Base-by-base conservation (phyloP, 2,888 invertebrate species). In the Autographa gamma region DNA sequence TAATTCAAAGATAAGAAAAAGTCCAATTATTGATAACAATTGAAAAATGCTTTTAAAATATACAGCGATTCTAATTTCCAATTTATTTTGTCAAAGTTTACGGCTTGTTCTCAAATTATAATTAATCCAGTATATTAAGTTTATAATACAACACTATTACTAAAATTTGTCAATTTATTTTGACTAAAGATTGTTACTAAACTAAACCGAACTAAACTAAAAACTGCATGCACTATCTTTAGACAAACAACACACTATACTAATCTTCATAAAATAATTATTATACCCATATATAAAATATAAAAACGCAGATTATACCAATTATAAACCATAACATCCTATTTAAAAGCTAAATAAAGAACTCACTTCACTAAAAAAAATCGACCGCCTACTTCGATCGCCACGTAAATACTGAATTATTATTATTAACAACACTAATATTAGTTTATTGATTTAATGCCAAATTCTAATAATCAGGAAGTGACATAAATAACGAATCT, bases 371-470 rank as follows among this genome's bases (percentile, higher is more conserved):
- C 77, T 77, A 77, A 60, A 58, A 63, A 31, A 43, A 34, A 43
- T 0, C 74, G 43, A 80, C 80, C 60, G 32, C 31, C 59, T 66
- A 31, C 77, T 34, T 38, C 2, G 13, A 64, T 69, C 66, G 59
- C 48, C 59, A 59, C 61, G 64, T n/a, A 54, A 73, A 73, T 52
- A 77, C 77, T 77, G 25, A 77, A 59, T 25, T 60, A 31, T 31
- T 38, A 19, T 38, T 8, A 43, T 62, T 14, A 32, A 0, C 63
- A 31, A 8, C 19, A 67, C 56, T 48, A 34, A 13, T 32, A 63
- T 32, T 63, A 43, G 60, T 67, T 41, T 76, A 82, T 86, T 86
- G 87, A 86, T 77, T 66, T 18, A 16, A 13, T 34, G 88, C 88
- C 88, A 88, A 82, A 59, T 63, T 77, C 71, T 71, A 31, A 19